Percentiles rank a stretch among this genome's conserved stretches.
Evolutionary conservation across 2,888 invertebrate genomes (phyloP).

Genomic region (Metallyticus violacea): DNA sequence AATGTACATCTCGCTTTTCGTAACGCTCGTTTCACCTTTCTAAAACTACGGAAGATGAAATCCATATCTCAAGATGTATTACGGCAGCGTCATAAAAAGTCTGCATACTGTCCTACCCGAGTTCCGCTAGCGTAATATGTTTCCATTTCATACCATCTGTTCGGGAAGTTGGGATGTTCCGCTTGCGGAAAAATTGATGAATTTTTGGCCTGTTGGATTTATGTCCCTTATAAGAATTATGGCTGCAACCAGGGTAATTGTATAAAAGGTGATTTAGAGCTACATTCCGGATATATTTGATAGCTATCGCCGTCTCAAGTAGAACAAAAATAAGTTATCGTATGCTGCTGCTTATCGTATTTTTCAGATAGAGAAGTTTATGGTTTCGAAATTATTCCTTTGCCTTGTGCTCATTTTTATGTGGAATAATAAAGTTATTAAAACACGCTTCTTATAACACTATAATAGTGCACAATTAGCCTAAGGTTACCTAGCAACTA

Average conservation of each 20-base stretch:
- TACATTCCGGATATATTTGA: background rate
- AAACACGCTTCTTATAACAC: too few relatives aligned
- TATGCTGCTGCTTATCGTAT: too few relatives aligned
- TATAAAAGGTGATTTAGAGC: background rate
- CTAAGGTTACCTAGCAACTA: too few relatives aligned
- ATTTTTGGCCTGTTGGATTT: background rate
- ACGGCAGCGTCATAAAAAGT: background rate
- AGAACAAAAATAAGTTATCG: too few relatives aligned
- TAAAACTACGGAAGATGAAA: background rate
- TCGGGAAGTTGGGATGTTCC: background rate
- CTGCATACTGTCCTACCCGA: background rate
- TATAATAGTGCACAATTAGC: too few relatives aligned
- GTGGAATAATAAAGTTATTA: too few relatives aligned
- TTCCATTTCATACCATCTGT: background rate
- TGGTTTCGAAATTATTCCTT: too few relatives aligned
- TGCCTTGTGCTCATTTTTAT: too few relatives aligned
- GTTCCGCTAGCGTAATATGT: background rate
- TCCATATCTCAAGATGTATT: background rate
- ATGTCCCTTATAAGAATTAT: background rate
- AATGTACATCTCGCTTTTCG: background rate
- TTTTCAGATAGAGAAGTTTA: too few relatives aligned
- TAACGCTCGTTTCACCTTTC: background rate
- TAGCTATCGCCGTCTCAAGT: background rate
- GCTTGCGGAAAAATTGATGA: background rate
- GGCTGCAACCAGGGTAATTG: background rate